phyloP scores from a whole-genome alignment of 2,797 vertebrate genomes.

The Sardinella longiceps region DNA sequence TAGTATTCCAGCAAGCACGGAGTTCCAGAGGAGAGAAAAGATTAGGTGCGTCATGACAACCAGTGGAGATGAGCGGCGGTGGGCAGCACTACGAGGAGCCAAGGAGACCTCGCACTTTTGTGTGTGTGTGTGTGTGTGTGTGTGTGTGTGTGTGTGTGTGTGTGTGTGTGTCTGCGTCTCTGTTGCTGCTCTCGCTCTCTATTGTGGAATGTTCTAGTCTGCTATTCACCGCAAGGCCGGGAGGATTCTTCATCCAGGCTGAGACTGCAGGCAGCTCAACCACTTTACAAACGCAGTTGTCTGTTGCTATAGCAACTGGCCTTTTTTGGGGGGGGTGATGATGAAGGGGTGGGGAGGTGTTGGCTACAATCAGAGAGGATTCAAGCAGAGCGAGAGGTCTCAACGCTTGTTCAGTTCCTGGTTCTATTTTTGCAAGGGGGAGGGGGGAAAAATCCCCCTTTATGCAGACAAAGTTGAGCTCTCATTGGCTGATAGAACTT shows the following conservation, averaged over 20 bases:
- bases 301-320: conserved; percentile 74
- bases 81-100: neutral
- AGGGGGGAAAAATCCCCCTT: too few relatives aligned
- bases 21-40: neutral
- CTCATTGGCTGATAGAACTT: too few relatives aligned
- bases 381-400: too few relatives aligned
- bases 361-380: too few relatives aligned
- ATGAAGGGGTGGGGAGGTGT: too few relatives aligned
- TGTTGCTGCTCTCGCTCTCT: neutral
- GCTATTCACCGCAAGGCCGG: conserved; percentile 53
- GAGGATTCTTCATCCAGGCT: conserved; percentile 49
- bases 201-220: conserved; percentile 22
- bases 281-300: conserved; percentile 66
- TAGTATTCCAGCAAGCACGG: too few relatives aligned
- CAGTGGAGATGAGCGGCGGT: neutral
- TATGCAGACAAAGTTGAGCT: too few relatives aligned
- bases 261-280: conserved; percentile 51
- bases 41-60: neutral
- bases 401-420: too few relatives aligned
- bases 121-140: neutral
- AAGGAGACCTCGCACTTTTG: neutral
- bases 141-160: neutral
- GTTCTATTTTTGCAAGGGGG: too few relatives aligned
- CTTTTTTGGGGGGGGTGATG: conserved; percentile 46
- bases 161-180: neutral